Conservation (phyloP, 2,888 invertebrate species). For the Gasteruption jaculator region DNA sequence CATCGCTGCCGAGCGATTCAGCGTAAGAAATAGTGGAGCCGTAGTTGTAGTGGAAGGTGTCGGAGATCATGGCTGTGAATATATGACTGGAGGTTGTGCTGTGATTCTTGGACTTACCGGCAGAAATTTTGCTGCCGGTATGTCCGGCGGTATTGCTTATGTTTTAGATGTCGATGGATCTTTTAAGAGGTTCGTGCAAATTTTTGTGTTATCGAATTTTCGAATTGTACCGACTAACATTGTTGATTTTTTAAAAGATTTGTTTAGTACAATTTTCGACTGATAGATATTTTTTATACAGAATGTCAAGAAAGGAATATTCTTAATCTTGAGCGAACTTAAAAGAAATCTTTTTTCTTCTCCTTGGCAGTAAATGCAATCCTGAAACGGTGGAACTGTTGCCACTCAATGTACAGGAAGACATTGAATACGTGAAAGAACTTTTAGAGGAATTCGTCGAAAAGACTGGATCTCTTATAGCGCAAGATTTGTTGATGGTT, state of each 20-base stretch:
- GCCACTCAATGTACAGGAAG: slow-evolving; percentile 72
- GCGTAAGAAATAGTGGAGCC: slow-evolving; percentile 96
- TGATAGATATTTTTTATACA: no score
- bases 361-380: slow-evolving; percentile 92
- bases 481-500: slow-evolving; percentile 69
- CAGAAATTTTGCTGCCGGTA: slow-evolving; percentile 97
- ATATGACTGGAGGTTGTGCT: slow-evolving; percentile 95
- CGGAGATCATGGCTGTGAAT: slow-evolving; percentile 99
- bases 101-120: slow-evolving; percentile 93
- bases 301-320: no score
- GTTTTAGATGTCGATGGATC: slow-evolving; percentile 86
- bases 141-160: slow-evolving; percentile 95
- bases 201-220: no score
- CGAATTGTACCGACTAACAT: no score
- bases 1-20: slow-evolving; percentile 96
- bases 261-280: no score
- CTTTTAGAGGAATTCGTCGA: slow-evolving; percentile 80
- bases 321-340: no score
- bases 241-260: no score
- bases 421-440: slow-evolving; percentile 70
- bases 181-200: slow-evolving; percentile 68
- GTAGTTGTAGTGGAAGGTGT: slow-evolving; percentile 95
- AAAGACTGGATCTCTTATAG: slow-evolving; percentile 85
- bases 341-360: no score
- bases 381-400: slow-evolving; percentile 92